Evolutionary conservation across 2,113 vertebrate species (phyloP), one percentile per base, ranked within the genome.

Genomic region (Astur gentilis): DNA sequence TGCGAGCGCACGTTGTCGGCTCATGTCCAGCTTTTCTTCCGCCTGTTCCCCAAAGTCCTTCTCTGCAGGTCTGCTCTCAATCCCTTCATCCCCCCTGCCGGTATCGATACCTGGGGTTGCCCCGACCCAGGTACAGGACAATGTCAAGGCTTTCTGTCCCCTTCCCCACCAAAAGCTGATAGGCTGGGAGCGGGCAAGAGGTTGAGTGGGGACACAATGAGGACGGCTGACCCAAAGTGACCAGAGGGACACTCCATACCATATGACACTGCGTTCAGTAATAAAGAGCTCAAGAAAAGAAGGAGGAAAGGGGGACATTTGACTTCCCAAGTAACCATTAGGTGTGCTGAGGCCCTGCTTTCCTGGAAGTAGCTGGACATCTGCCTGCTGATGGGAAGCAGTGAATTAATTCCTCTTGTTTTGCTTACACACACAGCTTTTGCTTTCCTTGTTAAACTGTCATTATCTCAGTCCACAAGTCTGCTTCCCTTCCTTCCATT

Each of bases 1-100:
- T 84, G 13, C 0, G 4, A 36, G 11, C 0, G 0, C 8, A n/a
- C 5, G 16, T 17, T 54, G 49, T 5, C 2, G 0, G 18, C 14
- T 61, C 38, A 38, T 6, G 8, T 38, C 26, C 26, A 55, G 10
- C 15, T 14, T 81, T 55, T 36, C 26, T 54, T 23, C 7, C 9
- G 44, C 26, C 26, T 13, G 13, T n/a, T 26, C 10, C 16, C 8
- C 14, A 21, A 61, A 44, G 45, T 40, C 23, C 22, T 62, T 23
- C 47, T 71, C 9, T 0, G 1, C 12, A 54, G 44, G 12, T 1
- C n/a, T 49, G 11, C 15, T 58, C 16, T 67, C n/a, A 49, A n/a
- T n/a, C 31, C 23, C 4, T 58, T 77, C 20, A 19, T n/a, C 49
- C n/a, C 19, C 19, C 5, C 42, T 42, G 16, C 16, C 13, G 9